Conservation (phyloP, 2,113 vertebrate species). For the Thamnophis sirtalis region DNA sequence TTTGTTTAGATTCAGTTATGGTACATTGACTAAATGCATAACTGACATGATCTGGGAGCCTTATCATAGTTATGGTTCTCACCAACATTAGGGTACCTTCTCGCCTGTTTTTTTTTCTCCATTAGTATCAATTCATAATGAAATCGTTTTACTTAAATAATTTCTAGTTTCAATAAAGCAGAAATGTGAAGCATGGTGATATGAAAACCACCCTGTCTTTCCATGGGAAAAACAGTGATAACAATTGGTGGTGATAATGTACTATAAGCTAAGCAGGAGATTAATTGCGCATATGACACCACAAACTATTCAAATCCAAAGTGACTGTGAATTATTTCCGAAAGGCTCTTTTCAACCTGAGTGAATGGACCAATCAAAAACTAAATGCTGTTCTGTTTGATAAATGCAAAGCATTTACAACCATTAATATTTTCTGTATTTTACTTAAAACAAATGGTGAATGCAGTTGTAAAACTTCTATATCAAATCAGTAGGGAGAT, state of each 20-base stretch:
- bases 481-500: neutral
- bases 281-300: neutral
- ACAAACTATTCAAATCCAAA: neutral
- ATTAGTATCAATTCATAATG: neutral
- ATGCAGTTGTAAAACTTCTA: slow-evolving; percentile 25
- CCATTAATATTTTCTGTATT: neutral
- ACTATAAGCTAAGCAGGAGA: neutral
- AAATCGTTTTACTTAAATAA: neutral
- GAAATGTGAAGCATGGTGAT: neutral
- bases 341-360: neutral
- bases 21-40: neutral
- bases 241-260: neutral
- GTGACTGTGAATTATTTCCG: neutral
- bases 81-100: neutral
- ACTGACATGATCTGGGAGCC: neutral
- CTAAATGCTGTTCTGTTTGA: neutral
- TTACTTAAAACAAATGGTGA: slow-evolving; percentile 6
- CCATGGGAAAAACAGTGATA: neutral
- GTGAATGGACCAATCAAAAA: neutral
- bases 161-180: neutral
- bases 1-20: slow-evolving; percentile 48
- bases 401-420: neutral
- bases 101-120: neutral
- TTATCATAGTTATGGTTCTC: neutral
- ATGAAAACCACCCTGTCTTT: neutral